Percentiles rank a stretch among this genome's conserved stretches.
These are phyloP conservation scores for Leptoclinus maculatus DNA, from an alignment of 2,797 vertebrate species.

Conservation along the genomic window DNA sequence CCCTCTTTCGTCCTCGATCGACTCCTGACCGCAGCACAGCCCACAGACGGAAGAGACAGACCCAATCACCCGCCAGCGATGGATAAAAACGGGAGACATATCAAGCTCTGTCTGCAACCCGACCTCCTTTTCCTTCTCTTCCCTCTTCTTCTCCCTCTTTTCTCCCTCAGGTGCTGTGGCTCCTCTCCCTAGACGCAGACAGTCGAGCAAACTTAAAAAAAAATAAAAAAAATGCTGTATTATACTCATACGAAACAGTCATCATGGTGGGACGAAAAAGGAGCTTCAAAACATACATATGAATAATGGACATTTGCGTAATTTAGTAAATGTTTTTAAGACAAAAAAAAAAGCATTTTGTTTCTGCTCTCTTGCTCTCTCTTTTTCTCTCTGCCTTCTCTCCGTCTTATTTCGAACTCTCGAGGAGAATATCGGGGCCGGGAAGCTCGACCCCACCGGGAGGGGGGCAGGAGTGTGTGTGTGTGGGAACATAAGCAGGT, in stretches of 20 bases:
- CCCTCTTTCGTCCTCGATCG: constrained; percentile 46
- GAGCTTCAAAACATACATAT: constrained; percentile 61
- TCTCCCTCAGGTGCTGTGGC: constrained; percentile 78
- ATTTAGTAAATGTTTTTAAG: constrained; percentile 68
- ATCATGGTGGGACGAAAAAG: constrained; percentile 52
- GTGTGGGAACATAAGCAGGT: constrained; percentile 10
- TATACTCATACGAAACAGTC: constrained; percentile 68
- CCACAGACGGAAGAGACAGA: constrained; percentile 63
- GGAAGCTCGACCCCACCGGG: constrained; percentile 37
- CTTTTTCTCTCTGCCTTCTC: constrained; percentile 55
- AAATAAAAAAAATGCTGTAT: constrained; percentile 61
- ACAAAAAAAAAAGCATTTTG: constrained; percentile 51
- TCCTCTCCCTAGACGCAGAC: constrained; percentile 71
- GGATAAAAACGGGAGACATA: constrained; percentile 58
- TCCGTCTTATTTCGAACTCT: constrained; percentile 34
- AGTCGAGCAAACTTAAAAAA: constrained; percentile 56
- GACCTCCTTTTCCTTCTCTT: constrained; percentile 42
- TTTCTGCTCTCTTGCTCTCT: constrained; percentile 65
- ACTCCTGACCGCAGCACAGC: constrained; percentile 62
- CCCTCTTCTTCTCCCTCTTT: constrained; percentile 50
- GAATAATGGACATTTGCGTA: constrained; percentile 60
- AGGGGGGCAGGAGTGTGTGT: constrained; percentile 26
- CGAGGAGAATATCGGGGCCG: constrained; percentile 42
- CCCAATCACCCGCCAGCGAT: constrained; percentile 45
- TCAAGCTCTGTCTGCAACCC: constrained; percentile 61